Evolutionary conservation across 2,888 invertebrate genomes (phyloP), one percentile per base, ranked within the genome.

Genomic region (Limenitis arthemis): DNA sequence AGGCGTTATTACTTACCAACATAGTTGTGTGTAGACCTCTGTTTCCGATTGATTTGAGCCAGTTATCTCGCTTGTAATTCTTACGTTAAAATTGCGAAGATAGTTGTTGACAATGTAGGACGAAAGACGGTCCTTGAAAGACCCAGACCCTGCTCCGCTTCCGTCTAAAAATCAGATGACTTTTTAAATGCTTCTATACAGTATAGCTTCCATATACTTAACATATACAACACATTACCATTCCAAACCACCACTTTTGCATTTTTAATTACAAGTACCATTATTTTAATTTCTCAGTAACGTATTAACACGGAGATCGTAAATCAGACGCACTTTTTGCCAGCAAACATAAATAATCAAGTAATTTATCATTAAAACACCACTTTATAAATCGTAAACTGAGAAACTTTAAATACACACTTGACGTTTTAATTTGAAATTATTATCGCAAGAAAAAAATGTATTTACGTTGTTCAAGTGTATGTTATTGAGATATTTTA

Each of bases 311-410:
- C 34, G 34, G 34, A 8, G n/a, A 49, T 47, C 49, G 37, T 40
- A 50, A 55, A 51, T 55, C 28, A 55, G 30, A 40, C 12, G 40
- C 37, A 41, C 47, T 55, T 55, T 55, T 52, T 44, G 44, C 43
- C 43, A 28, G 41, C 44, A 37, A 53, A 53, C 53, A 53, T 53
- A 53, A 53, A 55, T 55, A 50, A 53, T 47, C 31, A 46, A 34
- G 41, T 60, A 55, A 56, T 60, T 56, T 60, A 56, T 58, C 53
- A 49, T 43, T 54, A 51, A 44, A 51, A 51, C 51, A 51, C 43
- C 60, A 60, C 60, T 50, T 55, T 47, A 56, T 60, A 56, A 50
- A 58, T 60, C 54, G 58, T 52, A 50, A 56, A 49, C 44, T 53
- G 50, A 48, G 49, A 53, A 51, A 53, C 54, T 56, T 56, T 50